These are phyloP conservation scores for Falcunculus frontatus DNA, from an alignment of 2,113 vertebrate species.

Conservation along the genomic window DNA sequence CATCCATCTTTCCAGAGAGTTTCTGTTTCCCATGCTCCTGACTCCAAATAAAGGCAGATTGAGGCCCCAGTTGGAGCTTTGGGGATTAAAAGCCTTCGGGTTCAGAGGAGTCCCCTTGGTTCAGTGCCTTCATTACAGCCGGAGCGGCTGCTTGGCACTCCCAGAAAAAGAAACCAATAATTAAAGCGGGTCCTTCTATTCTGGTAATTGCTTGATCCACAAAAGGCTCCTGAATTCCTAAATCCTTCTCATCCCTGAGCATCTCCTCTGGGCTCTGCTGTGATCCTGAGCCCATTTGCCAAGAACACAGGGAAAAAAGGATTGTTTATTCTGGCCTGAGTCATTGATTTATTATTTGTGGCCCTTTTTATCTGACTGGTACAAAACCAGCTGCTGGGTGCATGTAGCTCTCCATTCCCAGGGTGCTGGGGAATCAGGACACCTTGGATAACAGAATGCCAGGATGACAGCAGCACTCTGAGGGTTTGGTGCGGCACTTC, in stretches of 20 bases:
- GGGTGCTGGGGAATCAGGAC: neutral
- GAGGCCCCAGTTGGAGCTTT: neutral
- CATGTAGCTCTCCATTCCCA: neutral
- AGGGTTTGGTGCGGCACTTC: neutral
- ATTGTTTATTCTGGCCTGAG: neutral
- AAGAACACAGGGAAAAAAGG: neutral
- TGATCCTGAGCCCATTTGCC: neutral
- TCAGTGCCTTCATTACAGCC: neutral
- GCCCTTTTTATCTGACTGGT: neutral
- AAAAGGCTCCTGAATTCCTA: slow-evolving; percentile 15
- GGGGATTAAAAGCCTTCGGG: neutral
- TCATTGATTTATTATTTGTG: neutral
- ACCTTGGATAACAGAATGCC: accelerated
- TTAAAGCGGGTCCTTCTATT: neutral
- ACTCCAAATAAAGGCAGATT: neutral
- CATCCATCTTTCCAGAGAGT: neutral
- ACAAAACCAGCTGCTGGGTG: neutral
- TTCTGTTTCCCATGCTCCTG: neutral
- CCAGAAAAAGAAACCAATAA: neutral
- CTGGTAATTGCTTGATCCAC: neutral
- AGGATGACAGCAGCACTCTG: neutral
- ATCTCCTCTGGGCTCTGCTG: neutral
- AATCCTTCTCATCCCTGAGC: neutral
- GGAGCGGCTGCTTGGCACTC: neutral
- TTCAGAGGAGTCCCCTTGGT: neutral